Evolutionary conservation across 2,888 invertebrate species (phyloP), one percentile per base, ranked within the genome.

Genomic region (Lepidochrysops patricia): DNA sequence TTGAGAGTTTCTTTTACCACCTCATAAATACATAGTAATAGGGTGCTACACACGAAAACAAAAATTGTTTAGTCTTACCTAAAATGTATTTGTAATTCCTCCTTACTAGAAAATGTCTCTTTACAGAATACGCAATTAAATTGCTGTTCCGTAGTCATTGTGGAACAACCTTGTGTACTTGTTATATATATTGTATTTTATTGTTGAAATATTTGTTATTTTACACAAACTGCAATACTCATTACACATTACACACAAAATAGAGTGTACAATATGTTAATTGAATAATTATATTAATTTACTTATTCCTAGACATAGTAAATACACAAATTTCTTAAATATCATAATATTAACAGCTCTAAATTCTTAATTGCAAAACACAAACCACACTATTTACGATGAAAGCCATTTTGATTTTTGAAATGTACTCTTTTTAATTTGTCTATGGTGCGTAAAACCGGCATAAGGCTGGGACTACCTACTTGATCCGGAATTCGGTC

Each of bases 61-160:
- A 2, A 4, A 4, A 1, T 23, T 34, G 57, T 34, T 26, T 54
- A n/a, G 57, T 19, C 34, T 43, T 63, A 92, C 92, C 92, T 91
- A 75, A 92, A 92, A 80, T 92, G 92, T 66, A 90, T 87, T 73
- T 91, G 91, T 63, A 92, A 77, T 58, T 87, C 89, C 74, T 91
- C 91, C 73, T 91, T 92, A 64, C 85, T 84, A 59, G 83, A 81
- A 66, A 92, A 88, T 64, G 80, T 79, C 61, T 90, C 86, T 68
- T 90, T 87, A 71, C 92, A 92, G 68, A 92, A 85, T 65, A 92
- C 85, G 74, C 92, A 92, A 60, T 80, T 82, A 61, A 81, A 83
- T 67, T 75, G 82, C 71, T 80, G 71, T 57, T 72, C 71, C 57
- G 82, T 76, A 74, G 72, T 79, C 85, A 85, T 86, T 49, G 62